A percentile compares a stretch with the other conserved stretches of the same genome.
Conservation (phyloP, 2,113 vertebrate species). For the Aspidoscelis tigris region DNA sequence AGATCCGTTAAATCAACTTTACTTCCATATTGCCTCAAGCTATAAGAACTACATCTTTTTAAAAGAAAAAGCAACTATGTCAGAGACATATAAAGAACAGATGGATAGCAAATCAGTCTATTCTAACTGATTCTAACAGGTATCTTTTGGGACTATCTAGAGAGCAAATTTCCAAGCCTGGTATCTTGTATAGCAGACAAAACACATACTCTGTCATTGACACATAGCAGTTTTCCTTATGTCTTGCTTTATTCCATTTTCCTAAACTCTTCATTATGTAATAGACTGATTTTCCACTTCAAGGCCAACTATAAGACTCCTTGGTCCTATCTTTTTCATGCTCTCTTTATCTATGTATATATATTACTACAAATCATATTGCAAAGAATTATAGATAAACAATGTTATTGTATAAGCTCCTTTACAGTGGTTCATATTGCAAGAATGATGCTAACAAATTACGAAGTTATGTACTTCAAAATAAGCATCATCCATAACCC, state of each 20-base stretch:
- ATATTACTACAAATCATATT: not conserved
- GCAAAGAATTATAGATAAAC: not conserved
- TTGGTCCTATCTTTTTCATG: not conserved
- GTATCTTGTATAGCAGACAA: not conserved
- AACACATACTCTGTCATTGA: not conserved
- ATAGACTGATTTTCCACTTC: not conserved
- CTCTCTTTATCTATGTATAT: too few species aligned
- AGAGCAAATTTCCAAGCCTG: too few species aligned
- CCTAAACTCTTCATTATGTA: not conserved
- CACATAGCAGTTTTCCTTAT: not conserved
- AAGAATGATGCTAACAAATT: too few species aligned
- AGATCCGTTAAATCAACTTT: not conserved
- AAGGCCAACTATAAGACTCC: not conserved
- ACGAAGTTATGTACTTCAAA: too few species aligned
- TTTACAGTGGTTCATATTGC: not conserved
- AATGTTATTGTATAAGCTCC: not conserved
- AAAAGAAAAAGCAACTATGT: too few species aligned
- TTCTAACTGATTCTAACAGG: too few species aligned
- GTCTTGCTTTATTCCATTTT: not conserved
- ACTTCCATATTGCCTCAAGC: not conserved
- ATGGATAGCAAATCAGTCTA: too few species aligned
- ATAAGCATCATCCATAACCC: too few species aligned
- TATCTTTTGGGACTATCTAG: too few species aligned
- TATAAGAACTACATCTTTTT: not conserved
- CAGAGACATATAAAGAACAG: too few species aligned